phyloP scores from a whole-genome alignment of 2,797 vertebrate species.

The Lepidocolaptes lacrymiger region DNA sequence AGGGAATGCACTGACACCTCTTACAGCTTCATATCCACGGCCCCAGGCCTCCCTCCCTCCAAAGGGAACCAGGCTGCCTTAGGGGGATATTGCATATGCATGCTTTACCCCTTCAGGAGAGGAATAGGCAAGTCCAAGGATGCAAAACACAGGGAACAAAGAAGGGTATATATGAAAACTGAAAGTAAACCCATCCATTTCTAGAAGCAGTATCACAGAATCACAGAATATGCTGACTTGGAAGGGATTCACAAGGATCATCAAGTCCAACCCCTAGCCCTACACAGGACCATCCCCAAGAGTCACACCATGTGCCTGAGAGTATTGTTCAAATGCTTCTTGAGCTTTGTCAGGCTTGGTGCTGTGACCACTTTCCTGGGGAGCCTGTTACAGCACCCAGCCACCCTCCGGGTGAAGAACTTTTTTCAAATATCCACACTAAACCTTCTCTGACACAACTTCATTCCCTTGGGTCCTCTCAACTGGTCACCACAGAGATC shows the following conservation, averaged over 20 bases:
- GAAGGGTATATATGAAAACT: fast-evolving
- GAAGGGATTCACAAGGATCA: neutral
- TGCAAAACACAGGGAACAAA: neutral
- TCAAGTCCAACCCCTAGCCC: neutral
- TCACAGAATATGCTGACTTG: neutral
- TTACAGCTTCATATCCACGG: fast-evolving
- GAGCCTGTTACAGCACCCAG: neutral
- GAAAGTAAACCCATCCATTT: neutral
- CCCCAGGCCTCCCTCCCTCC: neutral
- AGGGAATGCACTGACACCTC: neutral
- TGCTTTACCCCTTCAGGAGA: neutral
- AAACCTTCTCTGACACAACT: neutral
- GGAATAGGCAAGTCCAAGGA: neutral
- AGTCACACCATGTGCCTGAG: neutral
- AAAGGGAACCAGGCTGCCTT: neutral
- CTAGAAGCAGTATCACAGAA: neutral
- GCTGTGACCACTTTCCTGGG: neutral
- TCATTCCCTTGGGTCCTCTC: neutral
- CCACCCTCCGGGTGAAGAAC: neutral
- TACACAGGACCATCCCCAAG: neutral
- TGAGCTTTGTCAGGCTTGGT: neutral
- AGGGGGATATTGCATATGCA: fast-evolving
- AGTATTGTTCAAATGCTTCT: too few species aligned
- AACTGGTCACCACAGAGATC: neutral
- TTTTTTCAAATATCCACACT: neutral